A percentile compares a stretch with the other conserved stretches of the same genome.
Evolutionary conservation across 2,888 invertebrate species (phyloP).

Genomic region (Clostera curtula): DNA sequence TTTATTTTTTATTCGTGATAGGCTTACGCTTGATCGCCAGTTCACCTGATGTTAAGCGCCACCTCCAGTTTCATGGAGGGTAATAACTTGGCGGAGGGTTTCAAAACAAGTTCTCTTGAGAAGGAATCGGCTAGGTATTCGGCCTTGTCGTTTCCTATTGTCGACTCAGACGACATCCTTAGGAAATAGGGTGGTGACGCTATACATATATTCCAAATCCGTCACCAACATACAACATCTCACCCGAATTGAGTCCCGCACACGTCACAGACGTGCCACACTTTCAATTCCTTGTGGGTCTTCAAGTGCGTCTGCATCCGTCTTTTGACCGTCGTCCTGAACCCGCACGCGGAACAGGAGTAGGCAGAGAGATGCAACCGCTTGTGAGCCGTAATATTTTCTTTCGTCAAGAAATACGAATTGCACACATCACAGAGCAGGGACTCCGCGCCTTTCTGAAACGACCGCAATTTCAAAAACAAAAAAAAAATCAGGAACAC

Average conservation of each 20-base stretch:
- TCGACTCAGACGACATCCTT: too few relatives aligned
- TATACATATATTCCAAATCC: background rate
- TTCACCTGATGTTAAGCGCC: too few relatives aligned
- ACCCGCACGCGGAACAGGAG: slow-evolving; percentile 34
- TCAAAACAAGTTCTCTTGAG: too few relatives aligned
- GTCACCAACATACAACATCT: slow-evolving; percentile 4
- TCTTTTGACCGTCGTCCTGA: slow-evolving; percentile 33
- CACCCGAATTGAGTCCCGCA: slow-evolving; percentile 43
- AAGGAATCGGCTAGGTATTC: too few relatives aligned
- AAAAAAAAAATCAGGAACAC: background rate
- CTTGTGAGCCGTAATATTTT: slow-evolving; percentile 39
- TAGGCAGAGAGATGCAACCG: slow-evolving; percentile 38
- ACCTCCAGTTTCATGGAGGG: too few relatives aligned
- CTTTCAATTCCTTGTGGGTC: slow-evolving; percentile 8
- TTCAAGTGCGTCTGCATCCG: slow-evolving; percentile 34
- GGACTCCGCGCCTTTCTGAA: slow-evolving; percentile 41
- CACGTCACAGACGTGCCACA: slow-evolving; percentile 23
- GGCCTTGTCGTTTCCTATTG: too few relatives aligned
- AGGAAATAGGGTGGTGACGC: background rate
- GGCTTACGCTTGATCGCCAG: too few relatives aligned
- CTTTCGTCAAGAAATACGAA: slow-evolving; percentile 42
- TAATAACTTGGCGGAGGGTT: too few relatives aligned
- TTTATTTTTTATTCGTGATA: too few relatives aligned
- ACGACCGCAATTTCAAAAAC: too few relatives aligned
- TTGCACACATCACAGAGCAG: slow-evolving; percentile 51